Conservation (phyloP, 2,797 vertebrate species). For the Ceryle rudis region DNA sequence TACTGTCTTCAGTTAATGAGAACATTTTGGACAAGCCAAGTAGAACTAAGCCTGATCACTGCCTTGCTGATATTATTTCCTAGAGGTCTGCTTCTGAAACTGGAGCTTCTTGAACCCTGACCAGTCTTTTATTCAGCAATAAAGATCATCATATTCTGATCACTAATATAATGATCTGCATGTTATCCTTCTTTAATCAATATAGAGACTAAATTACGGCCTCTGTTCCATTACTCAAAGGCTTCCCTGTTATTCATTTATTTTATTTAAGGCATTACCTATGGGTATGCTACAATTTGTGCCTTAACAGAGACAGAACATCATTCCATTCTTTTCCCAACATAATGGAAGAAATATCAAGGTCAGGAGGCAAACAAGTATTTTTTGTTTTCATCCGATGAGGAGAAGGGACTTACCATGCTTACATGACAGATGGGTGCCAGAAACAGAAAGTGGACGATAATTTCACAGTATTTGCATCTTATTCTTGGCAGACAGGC, state of each 20-base stretch:
- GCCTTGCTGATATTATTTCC: not conserved
- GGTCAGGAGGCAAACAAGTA: not conserved
- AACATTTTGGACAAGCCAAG: not conserved
- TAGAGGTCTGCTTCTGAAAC: not conserved
- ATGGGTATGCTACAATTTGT: not conserved
- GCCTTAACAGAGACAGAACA: not conserved
- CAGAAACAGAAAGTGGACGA: not conserved
- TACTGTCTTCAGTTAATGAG: not conserved
- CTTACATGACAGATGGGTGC: not conserved
- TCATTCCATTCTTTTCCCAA: not conserved
- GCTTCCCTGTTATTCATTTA: not conserved
- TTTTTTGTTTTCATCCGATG: not conserved
- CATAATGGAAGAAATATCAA: not conserved
- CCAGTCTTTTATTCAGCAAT: not conserved
- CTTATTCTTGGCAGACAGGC: not conserved
- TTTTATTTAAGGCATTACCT: not conserved
- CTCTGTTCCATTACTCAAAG: not conserved
- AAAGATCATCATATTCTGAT: not conserved
- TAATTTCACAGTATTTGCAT: not conserved
- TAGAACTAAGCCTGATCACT: not conserved
- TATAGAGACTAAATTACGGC: not conserved
- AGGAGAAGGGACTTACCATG: not conserved
- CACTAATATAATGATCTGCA: not conserved
- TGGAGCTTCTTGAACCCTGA: not conserved
- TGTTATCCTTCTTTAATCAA: not conserved